phyloP scores from a whole-genome alignment of 2,113 vertebrate species.

The Atractosteus spatula region DNA sequence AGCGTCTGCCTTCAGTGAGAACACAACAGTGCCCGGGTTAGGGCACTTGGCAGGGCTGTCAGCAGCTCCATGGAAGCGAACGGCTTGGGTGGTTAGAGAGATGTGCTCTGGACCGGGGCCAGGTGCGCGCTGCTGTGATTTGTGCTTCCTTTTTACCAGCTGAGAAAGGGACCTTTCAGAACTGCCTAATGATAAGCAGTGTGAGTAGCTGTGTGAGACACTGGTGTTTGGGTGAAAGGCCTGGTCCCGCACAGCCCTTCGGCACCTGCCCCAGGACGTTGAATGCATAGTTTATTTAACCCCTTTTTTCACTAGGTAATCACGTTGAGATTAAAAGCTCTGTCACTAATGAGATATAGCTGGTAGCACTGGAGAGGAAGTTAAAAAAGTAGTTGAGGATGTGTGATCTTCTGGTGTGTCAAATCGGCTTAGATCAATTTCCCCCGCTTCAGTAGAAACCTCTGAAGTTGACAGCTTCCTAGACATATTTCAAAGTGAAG shows the following conservation, averaged over 20 bases:
- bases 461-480: no score
- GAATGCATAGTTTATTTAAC: no score
- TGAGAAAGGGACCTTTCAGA: background rate
- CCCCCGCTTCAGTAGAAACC: no score
- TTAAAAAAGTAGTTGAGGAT: background rate
- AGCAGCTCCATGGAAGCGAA: background rate
- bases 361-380: no score
- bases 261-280: no score
- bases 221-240: no score
- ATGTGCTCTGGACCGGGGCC: background rate
- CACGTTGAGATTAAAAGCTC: no score
- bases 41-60: background rate
- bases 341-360: no score
- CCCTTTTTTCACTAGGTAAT: no score
- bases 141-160: background rate
- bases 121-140: background rate
- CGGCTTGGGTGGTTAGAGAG: conserved; percentile 2
- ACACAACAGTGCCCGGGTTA: background rate
- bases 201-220: background rate
- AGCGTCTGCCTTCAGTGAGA: background rate
- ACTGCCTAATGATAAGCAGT: background rate
- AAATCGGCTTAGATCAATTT: no score
- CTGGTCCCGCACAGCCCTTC: no score
- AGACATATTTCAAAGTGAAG: no score
- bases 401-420: background rate